These are phyloP conservation scores for Macquaria australasica DNA, from an alignment of 2,113 vertebrate species.

Conservation along the genomic window DNA sequence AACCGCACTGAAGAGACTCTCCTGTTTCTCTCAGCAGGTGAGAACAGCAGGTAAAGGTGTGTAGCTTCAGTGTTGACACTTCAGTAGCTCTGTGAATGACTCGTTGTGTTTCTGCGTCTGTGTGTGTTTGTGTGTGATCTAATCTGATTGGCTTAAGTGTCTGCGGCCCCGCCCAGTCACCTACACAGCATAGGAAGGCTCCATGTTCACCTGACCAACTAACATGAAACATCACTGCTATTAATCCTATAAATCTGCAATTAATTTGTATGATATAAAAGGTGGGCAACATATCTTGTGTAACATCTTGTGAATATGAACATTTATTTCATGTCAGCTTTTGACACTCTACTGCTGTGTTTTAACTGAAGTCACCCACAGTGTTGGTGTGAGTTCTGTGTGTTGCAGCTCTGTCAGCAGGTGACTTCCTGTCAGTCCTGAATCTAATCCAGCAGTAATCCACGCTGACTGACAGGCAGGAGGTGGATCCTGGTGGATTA, in stretches of 20 bases:
- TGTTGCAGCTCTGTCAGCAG: conserved; percentile 4
- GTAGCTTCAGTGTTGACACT: neutral
- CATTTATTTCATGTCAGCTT: neutral
- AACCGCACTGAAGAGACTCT: neutral
- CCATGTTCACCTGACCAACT: neutral
- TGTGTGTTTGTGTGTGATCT: conserved; percentile 13
- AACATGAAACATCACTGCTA: neutral
- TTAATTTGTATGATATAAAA: neutral
- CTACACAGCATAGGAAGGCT: neutral
- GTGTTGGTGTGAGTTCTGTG: neutral
- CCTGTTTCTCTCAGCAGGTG: neutral
- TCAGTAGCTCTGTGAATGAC: neutral
- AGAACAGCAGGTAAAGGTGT: conserved; percentile 14
- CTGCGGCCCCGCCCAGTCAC: conserved; percentile 11
- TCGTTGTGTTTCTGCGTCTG: neutral
- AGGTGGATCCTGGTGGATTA: conserved; percentile 8
- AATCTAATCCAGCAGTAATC: conserved; percentile 51
- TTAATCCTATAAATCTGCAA: neutral
- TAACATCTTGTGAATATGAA: no score
- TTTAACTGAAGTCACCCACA: no score
- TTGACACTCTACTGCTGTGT: neutral
- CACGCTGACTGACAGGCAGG: neutral
- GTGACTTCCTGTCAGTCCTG: conserved; percentile 5
- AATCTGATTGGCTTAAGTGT: conserved; percentile 25
- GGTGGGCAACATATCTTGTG: no score